Evolutionary conservation across 2,888 invertebrate species (phyloP), one percentile per base, ranked within the genome.

Genomic region (Glaucopsyche alexis): DNA sequence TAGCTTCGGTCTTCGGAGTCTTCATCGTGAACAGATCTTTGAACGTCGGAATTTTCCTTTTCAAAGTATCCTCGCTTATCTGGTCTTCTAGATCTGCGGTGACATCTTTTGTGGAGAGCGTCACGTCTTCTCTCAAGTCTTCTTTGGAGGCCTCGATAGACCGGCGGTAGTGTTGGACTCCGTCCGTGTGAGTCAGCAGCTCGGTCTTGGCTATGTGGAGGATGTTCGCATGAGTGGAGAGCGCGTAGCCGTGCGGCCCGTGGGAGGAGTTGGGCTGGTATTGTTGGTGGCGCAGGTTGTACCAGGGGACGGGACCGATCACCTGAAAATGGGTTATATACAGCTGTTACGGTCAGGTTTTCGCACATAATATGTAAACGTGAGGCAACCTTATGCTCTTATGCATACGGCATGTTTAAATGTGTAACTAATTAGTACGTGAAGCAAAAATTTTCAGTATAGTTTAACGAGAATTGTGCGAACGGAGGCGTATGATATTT

Each of bases 271-370:
- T 91, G 1, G 94, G 94, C 81, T 95, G 95, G 81, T 94, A 92
- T 73, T 94, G 93, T 85, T 94, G 94, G 72, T 93, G 92, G 0
- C 94, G 91, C 75, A 95, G 80, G 83, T 95, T 95, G 82, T 91
- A 95, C 94, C 95, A 95, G 16, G 94, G 84, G 7, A 79, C 80
- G 16, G 89, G 86, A 29, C 84, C 79, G 38, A 90, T 76, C 50
- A 92, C 87, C 93, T 93, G 75, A 55, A 3, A 78, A 73, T 7
- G n/a, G 49, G 49, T 49, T 11, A 14, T 45, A 45, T 29, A 29
- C 29, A 29, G 29, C 29, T 29, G 29, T 29, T 29, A 29, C 29
- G 4, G 4, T 29, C 29, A 29, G 29, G 29, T 29, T 29, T 29
- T 1, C n/a, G n/a, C n/a, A n/a, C n/a, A n/a, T n/a, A n/a, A n/a